phyloP scores from a whole-genome alignment of 2,113 vertebrate genomes.

The Mola mola region DNA sequence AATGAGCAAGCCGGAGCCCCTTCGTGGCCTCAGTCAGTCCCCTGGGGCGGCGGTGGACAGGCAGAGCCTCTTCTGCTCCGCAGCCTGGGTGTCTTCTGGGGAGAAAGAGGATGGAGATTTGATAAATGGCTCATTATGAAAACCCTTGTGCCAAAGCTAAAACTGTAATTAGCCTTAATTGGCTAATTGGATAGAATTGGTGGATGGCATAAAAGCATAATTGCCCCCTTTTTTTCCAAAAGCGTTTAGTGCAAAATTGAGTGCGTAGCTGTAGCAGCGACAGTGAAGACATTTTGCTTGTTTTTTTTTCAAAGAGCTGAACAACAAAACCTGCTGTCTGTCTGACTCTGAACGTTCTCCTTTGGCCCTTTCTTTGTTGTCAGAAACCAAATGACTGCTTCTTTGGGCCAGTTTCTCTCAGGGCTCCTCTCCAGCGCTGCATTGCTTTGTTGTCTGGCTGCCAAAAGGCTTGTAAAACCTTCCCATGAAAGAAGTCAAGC shows the following conservation, averaged over 20 bases:
- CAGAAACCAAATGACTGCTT: neutral
- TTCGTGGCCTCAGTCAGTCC: too few species aligned
- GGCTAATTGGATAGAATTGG: conserved; percentile 76
- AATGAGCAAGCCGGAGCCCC: conserved; percentile 1
- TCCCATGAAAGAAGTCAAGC: conserved; percentile 11
- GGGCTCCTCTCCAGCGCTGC: neutral
- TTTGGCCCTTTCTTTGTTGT: neutral
- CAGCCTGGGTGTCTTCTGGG: conserved; percentile 59
- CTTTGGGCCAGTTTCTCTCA: neutral
- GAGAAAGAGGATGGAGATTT: conserved; percentile 55
- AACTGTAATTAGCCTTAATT: conserved; percentile 80
- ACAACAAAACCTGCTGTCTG: conserved; percentile 5
- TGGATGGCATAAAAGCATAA: conserved; percentile 71
- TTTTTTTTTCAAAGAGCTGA: neutral
- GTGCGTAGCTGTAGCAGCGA: conserved; percentile 14
- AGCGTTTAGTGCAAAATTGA: conserved; percentile 45
- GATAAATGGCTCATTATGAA: conserved; percentile 79
- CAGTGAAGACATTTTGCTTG: conserved; percentile 1
- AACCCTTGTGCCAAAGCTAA: conserved; percentile 74
- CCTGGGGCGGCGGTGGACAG: conserved; percentile 28
- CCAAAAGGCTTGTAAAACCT: conserved; percentile 43
- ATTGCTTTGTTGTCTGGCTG: conserved; percentile 15
- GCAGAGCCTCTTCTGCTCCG: conserved; percentile 28
- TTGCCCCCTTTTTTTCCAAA: conserved; percentile 43
- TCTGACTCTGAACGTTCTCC: neutral